Evolutionary conservation across 2,113 vertebrate species (phyloP).

Genomic region (Rhinoptilus africanus): DNA sequence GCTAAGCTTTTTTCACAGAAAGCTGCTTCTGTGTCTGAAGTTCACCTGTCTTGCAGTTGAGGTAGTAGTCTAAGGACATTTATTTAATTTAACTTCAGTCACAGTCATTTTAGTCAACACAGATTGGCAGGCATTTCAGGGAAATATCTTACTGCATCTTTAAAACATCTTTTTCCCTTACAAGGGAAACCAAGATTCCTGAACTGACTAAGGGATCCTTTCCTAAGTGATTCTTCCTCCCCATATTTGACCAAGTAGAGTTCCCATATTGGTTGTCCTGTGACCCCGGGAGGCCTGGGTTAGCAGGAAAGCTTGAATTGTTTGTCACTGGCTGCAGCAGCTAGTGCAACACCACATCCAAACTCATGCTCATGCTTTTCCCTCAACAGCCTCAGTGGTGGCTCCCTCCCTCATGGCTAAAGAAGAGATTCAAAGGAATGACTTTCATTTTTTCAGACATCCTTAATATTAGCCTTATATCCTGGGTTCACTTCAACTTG

Average conservation of each 20-base stretch:
- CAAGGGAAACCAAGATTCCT: neutral
- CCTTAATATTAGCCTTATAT: neutral
- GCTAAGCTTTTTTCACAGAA: neutral
- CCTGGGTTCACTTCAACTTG: neutral
- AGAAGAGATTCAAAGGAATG: neutral
- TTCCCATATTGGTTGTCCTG: neutral
- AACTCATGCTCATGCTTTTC: neutral
- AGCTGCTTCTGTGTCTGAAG: neutral
- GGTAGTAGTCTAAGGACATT: neutral
- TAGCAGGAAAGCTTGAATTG: neutral
- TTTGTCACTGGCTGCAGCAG: neutral
- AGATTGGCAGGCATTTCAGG: neutral
- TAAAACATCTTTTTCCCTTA: neutral
- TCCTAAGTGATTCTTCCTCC: neutral
- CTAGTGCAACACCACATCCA: neutral
- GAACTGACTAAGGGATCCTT: neutral
- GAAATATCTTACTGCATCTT: neutral
- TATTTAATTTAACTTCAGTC: neutral
- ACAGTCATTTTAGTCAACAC: neutral
- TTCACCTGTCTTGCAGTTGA: neutral
- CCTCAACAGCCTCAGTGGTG: neutral
- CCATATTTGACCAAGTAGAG: neutral
- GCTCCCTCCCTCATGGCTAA: rapidly evolving
- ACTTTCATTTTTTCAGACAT: neutral
- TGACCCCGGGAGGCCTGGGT: neutral